Percentiles rank a stretch among this genome's conserved stretches.
phyloP scores from a whole-genome alignment of 1,140 invertebrate species.

The Euura saliciscinereae region DNA sequence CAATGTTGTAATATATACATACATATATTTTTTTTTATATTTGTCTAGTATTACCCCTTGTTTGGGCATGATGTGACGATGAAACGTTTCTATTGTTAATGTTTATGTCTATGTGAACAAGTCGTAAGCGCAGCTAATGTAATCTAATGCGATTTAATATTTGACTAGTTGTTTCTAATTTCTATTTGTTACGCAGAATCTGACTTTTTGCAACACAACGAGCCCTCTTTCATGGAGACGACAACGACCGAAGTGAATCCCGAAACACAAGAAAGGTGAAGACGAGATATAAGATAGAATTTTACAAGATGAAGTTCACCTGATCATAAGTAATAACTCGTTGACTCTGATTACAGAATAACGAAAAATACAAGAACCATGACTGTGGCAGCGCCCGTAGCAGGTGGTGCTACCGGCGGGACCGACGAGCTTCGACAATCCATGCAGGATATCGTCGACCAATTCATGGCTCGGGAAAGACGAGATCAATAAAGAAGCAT shows the following conservation, averaged over 20 bases:
- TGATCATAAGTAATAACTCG: constrained; percentile 8
- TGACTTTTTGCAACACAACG: constrained; percentile 67
- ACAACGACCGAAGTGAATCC: constrained; percentile 62
- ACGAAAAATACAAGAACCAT: constrained; percentile 58
- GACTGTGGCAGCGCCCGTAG: constrained; percentile 47
- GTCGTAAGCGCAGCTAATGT: background rate
- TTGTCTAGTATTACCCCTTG: constrained; percentile 55
- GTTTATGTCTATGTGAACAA: constrained; percentile 44
- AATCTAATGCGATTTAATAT: background rate
- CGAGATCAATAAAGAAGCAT: constrained; percentile 36
- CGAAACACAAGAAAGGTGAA: constrained; percentile 61
- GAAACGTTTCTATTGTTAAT: constrained; percentile 39
- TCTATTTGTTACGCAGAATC: constrained; percentile 52
- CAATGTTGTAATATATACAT: constrained; percentile 40
- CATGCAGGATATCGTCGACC: constrained; percentile 63
- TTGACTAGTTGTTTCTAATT: background rate
- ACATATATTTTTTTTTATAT: constrained; percentile 49
- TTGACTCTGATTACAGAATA: constrained; percentile 49
- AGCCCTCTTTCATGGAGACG: constrained; percentile 62
- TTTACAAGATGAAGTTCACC: background rate
- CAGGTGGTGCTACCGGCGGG: constrained; percentile 35
- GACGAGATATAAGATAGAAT: constrained; percentile 8
- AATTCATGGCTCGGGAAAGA: constrained; percentile 63
- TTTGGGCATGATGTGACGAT: constrained; percentile 58
- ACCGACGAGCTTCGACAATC: constrained; percentile 58